Conservation (phyloP, 2,888 invertebrate genomes). For the Eupsilia transversa region DNA sequence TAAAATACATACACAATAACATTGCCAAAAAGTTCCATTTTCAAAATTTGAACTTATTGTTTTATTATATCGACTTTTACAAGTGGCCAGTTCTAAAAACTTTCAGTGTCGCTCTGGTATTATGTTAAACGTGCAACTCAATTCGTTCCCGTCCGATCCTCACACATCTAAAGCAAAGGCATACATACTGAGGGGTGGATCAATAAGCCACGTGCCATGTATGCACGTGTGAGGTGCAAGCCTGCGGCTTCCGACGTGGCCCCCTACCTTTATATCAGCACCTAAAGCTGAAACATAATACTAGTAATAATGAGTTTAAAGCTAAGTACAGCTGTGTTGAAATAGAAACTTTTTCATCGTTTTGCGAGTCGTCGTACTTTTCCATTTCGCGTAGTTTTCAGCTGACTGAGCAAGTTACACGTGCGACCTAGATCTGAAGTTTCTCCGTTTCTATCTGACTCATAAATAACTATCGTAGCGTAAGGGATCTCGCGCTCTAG, state of each 20-base stretch:
- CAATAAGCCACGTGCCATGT: slow-evolving; percentile 57
- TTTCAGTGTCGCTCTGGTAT: too few species aligned
- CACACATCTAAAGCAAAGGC: slow-evolving; percentile 35
- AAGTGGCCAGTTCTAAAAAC: too few species aligned
- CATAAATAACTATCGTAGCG: slow-evolving; percentile 16
- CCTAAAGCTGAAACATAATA: slow-evolving; percentile 9
- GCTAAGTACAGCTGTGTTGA: slow-evolving; percentile 4
- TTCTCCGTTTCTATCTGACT: slow-evolving; percentile 13
- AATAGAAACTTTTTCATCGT: slow-evolving; percentile 10
- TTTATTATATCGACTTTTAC: too few species aligned
- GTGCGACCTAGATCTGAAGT: slow-evolving; percentile 40
- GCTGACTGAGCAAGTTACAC: slow-evolving; percentile 37
- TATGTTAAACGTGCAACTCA: neutral
- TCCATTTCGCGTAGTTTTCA: slow-evolving; percentile 37
- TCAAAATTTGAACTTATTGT: too few species aligned
- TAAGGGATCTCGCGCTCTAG: too few species aligned
- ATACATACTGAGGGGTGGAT: slow-evolving; percentile 39
- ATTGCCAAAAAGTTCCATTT: too few species aligned
- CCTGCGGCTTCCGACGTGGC: slow-evolving; percentile 51
- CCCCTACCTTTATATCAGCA: slow-evolving; percentile 23
- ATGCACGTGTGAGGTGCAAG: slow-evolving; percentile 56
- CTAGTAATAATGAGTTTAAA: neutral
- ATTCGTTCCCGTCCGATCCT: slow-evolving; percentile 3
- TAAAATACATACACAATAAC: too few species aligned
- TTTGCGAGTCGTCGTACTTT: slow-evolving; percentile 13